Percentiles rank a stretch among this genome's conserved stretches.
These are phyloP conservation scores for Oceanodroma tethys DNA, from an alignment of 2,113 vertebrate species.

Conservation along the genomic window DNA sequence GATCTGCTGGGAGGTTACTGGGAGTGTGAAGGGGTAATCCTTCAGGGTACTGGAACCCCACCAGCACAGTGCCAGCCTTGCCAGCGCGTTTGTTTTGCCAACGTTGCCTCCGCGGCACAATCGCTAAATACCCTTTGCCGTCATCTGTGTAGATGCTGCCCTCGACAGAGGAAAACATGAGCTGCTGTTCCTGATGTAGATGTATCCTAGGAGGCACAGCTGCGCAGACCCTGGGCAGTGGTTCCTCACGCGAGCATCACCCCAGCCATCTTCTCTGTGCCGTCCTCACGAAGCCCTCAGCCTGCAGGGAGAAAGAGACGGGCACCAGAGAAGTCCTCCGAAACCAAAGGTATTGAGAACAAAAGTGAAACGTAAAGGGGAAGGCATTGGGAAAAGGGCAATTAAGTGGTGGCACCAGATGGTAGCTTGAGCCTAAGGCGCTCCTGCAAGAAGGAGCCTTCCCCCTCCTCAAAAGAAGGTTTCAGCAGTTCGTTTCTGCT, in stretches of 20 bases:
- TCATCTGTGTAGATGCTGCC: background rate
- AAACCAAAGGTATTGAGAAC: background rate
- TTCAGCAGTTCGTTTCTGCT: background rate
- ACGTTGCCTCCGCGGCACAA: fast-evolving
- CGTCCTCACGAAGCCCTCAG: fast-evolving
- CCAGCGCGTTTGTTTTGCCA: background rate
- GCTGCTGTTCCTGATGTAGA: background rate
- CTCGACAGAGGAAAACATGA: background rate
- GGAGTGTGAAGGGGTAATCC: background rate
- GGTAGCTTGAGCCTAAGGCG: background rate
- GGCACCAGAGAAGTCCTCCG: background rate
- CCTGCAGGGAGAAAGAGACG: background rate
- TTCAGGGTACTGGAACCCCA: background rate
- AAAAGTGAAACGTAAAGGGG: background rate
- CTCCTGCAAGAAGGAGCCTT: background rate
- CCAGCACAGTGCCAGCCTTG: background rate
- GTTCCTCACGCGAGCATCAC: background rate
- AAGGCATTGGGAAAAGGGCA: background rate
- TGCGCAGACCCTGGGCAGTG: fast-evolving
- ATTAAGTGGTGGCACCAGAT: background rate
- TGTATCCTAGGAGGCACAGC: background rate
- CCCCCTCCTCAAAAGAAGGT: background rate
- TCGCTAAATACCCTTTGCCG: background rate
- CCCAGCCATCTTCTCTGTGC: background rate
- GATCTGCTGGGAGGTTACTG: background rate